Conservation (phyloP, 2,797 vertebrate genomes). For the Enteromius anoplus region DNA sequence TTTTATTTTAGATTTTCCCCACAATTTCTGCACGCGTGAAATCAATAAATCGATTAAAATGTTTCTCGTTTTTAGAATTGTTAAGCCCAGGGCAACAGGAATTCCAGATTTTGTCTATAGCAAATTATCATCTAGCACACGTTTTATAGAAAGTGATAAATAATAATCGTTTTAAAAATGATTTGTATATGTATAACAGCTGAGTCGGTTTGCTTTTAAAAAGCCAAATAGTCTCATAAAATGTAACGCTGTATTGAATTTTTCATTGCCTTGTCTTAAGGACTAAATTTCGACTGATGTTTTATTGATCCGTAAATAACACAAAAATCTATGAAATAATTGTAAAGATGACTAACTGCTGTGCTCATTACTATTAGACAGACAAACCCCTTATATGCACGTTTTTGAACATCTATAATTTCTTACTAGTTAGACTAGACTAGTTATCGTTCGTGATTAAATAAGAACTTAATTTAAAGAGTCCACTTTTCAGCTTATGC, state of each 20-base stretch:
- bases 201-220: conserved; percentile 17
- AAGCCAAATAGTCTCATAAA: conserved; percentile 1
- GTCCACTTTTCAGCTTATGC: not conserved
- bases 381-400: not conserved
- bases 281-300: not conserved
- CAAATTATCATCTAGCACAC: not conserved
- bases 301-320: not conserved
- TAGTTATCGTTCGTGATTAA: not conserved
- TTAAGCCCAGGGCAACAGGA: not conserved
- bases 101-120: not conserved
- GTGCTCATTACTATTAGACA: not conserved
- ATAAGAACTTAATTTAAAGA: not conserved
- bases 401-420: not conserved
- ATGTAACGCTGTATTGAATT: not conserved
- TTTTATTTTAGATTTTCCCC: not conserved
- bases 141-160: not conserved
- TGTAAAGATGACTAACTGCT: not conserved
- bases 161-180: not conserved
- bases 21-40: not conserved
- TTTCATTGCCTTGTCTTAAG: not conserved
- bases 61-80: not conserved
- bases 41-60: conserved; percentile 25
- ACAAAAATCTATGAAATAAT: not conserved
- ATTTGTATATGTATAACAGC: not conserved
- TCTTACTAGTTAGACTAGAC: no score